A percentile compares a stretch with the other conserved stretches of the same genome.
phyloP scores from a whole-genome alignment of 37 sponge, comb jelly and placozoan genomes.

The Cliona cf. orientalis region DNA sequence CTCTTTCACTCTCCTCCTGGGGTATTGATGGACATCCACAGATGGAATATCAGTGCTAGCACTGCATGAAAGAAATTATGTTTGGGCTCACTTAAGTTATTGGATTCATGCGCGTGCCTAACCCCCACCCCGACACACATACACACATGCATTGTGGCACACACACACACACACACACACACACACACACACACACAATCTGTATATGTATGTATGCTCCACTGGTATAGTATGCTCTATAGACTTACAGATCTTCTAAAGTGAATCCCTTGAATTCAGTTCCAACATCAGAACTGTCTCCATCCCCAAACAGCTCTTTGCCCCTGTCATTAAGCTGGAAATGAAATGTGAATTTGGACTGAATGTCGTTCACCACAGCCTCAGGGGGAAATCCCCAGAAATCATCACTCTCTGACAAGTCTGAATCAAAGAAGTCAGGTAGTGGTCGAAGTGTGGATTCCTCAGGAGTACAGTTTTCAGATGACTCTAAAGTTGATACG shows the following conservation, averaged over 20 bases:
- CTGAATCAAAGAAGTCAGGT: conserved; percentile 4
- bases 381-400: conserved; percentile 13
- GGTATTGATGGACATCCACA: no score
- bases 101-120: no score
- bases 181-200: conserved; percentile 1
- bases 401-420: conserved; percentile 5
- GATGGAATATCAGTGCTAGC: no score
- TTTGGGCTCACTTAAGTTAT: no score
- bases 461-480: neutral
- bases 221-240: no score
- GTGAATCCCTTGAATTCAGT: conserved; percentile 17
- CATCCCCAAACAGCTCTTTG: neutral
- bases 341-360: neutral
- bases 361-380: neutral
- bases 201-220: neutral
- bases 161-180: conserved; percentile 13
- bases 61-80: no score
- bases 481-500: neutral
- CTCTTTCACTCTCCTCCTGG: conserved; percentile 4
- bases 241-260: conserved; percentile 7
- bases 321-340: neutral
- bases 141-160: no score
- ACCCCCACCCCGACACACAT: no score
- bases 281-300: neutral
- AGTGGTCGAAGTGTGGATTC: neutral